phyloP scores from a whole-genome alignment of 2,797 vertebrate species.

The Rousettus madagascariensis region DNA sequence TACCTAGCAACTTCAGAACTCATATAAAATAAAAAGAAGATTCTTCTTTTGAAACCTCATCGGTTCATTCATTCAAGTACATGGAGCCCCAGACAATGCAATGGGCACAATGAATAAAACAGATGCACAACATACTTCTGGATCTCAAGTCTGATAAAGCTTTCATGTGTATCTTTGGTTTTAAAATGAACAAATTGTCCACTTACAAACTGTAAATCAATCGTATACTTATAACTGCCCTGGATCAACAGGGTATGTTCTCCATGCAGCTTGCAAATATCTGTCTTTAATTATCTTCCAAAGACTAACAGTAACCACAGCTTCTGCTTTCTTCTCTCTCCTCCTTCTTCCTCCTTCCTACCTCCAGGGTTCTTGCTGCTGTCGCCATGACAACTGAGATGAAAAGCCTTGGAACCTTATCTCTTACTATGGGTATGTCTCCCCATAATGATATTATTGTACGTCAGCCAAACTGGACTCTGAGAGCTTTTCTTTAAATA shows the following conservation, averaged over 20 bases:
- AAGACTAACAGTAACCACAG: neutral
- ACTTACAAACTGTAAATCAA: slow-evolving; percentile 1
- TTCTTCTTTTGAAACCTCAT: neutral
- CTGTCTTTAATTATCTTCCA: slow-evolving; percentile 47
- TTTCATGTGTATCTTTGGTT: neutral
- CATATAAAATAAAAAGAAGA: neutral
- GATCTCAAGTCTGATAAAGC: neutral
- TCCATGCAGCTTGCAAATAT: neutral
- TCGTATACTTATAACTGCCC: neutral
- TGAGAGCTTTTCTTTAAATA: slow-evolving; percentile 58
- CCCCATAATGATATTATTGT: slow-evolving; percentile 42
- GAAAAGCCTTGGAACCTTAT: slow-evolving; percentile 49
- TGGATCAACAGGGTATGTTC: neutral
- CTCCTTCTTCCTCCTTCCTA: slow-evolving; percentile 11
- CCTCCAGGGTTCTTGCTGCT: slow-evolving; percentile 11
- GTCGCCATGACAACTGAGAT: slow-evolving; percentile 59
- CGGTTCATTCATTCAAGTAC: neutral
- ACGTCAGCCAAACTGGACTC: slow-evolving; percentile 55
- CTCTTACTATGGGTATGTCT: slow-evolving; percentile 54
- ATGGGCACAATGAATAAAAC: neutral
- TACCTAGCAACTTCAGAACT: neutral
- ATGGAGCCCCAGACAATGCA: neutral
- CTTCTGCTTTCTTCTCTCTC: slow-evolving; percentile 30
- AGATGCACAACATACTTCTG: neutral
- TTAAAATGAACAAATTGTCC: slow-evolving; percentile 42